A percentile compares a stretch with the other conserved stretches of the same genome.
These are phyloP conservation scores for Pollachius pollachius DNA, from an alignment of 2,113 vertebrate species.

Conservation along the genomic window DNA sequence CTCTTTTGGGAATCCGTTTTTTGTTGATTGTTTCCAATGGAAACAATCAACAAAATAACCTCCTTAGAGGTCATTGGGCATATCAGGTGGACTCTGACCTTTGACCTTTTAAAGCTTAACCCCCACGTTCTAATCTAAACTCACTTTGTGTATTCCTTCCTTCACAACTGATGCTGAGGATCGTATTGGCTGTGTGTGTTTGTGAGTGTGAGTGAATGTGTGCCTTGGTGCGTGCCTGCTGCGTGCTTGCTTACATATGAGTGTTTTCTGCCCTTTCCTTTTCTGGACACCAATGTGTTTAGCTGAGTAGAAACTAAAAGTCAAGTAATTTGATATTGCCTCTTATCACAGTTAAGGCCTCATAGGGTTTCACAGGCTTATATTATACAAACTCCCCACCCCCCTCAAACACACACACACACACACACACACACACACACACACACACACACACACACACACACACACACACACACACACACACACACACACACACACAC, in stretches of 20 bases:
- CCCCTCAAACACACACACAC: not conserved
- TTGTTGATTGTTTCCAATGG: too few species aligned
- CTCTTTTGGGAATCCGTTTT: too few species aligned
- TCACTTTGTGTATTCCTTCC: slow-evolving; percentile 22
- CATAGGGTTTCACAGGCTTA: not conserved
- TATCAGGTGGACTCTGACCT: not conserved
- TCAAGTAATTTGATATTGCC: not conserved
- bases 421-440: not conserved
- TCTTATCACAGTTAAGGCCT: not conserved
- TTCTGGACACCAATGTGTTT: too few species aligned
- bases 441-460: not conserved
- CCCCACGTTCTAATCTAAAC: slow-evolving; percentile 7
- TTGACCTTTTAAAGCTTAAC: not conserved
- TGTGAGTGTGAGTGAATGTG: slow-evolving; percentile 3
- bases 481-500: not conserved
- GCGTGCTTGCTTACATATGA: not conserved
- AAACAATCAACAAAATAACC: not conserved
- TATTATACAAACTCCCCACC: too few species aligned
- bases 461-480: not conserved
- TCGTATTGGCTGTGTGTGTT: not conserved
- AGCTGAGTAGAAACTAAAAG: too few species aligned
- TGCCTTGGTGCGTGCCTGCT: not conserved
- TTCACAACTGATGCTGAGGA: not conserved
- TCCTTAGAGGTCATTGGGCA: not conserved
- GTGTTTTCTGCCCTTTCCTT: not conserved